Conservation (phyloP, 2,797 vertebrate species). For the Sebastiscus tertius region DNA sequence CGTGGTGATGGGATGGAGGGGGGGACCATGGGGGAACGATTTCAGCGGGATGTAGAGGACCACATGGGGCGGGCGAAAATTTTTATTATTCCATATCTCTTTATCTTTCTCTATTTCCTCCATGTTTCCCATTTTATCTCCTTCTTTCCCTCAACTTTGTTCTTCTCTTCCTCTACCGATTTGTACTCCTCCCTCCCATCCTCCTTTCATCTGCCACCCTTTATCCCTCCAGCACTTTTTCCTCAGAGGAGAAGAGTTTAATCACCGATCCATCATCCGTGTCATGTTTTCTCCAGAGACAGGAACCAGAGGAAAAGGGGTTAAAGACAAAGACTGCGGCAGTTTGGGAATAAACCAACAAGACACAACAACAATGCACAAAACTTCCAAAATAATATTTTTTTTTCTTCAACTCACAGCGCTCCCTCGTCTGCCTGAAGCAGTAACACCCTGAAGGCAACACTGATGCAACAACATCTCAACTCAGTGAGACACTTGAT, state of each 20-base stretch:
- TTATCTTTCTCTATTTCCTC: not conserved
- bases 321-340: not conserved
- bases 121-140: not conserved
- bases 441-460: constrained; percentile 36
- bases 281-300: not conserved
- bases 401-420: not conserved
- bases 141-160: not conserved
- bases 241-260: not conserved
- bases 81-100: not conserved
- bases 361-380: not conserved
- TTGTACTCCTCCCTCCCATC: not conserved
- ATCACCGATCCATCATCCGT: constrained; percentile 11
- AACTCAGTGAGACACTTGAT: not conserved
- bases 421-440: constrained; percentile 21
- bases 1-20: not conserved
- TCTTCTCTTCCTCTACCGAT: not conserved
- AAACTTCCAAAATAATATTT: not conserved
- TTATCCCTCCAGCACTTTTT: not conserved
- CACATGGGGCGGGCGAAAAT: not conserved
- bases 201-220: not conserved
- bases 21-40: not conserved
- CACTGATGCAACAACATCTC: constrained; percentile 44
- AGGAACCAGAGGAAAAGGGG: not conserved
- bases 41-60: constrained; percentile 4
- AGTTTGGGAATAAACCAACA: constrained; percentile 25